Evolutionary conservation across 1,140 invertebrate species (phyloP).

Genomic region (Himalopsyche phryganea): DNA sequence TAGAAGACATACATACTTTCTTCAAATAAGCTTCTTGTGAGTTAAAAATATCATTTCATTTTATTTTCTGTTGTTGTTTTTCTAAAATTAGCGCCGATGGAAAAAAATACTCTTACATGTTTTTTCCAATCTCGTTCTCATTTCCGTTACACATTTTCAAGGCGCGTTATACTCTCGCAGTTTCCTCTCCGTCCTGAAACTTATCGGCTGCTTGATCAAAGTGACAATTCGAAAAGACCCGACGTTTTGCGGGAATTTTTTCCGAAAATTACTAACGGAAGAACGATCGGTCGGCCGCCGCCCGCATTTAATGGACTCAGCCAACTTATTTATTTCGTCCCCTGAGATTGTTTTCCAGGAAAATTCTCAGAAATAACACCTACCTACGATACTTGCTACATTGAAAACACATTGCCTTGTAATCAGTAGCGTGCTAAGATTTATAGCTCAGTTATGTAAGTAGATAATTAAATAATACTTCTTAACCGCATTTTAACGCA

Average conservation of each 20-base stretch:
- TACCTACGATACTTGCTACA: slow-evolving; percentile 2
- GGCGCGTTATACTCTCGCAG: neutral
- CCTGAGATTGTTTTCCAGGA: slow-evolving; percentile 6
- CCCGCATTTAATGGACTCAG: slow-evolving; percentile 6
- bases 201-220: slow-evolving; percentile 14
- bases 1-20: no score
- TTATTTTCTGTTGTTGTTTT: no score
- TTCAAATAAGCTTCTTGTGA: no score
- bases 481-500: no score
- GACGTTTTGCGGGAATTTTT: slow-evolving; percentile 7
- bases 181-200: neutral
- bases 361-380: slow-evolving; percentile 9
- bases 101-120: neutral
- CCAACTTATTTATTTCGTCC: slow-evolving; percentile 12
- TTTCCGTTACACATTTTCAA: slow-evolving; percentile 14
- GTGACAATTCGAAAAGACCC: slow-evolving; percentile 5
- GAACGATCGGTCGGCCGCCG: neutral
- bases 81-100: neutral
- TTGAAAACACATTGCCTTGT: slow-evolving; percentile 2
- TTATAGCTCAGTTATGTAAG: no score
- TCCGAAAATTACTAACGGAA: slow-evolving; percentile 11
- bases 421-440: no score
- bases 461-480: no score
- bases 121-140: slow-evolving; percentile 7
- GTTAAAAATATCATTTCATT: no score